These are phyloP conservation scores for Buphagus erythrorhynchus DNA, from an alignment of 2,797 vertebrate genomes.

Conservation along the genomic window DNA sequence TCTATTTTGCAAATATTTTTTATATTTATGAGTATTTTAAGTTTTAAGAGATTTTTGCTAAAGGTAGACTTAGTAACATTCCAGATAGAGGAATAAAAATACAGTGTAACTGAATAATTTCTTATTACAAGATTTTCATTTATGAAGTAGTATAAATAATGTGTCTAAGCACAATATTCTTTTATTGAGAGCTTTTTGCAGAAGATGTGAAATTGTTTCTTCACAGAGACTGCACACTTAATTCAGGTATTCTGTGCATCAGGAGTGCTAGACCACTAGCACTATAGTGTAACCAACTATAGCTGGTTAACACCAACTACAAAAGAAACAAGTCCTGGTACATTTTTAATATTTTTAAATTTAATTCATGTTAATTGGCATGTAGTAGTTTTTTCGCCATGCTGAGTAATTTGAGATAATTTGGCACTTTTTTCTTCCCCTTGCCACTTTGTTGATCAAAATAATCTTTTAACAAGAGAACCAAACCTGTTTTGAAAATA, in stretches of 20 bases:
- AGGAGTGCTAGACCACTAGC: background rate
- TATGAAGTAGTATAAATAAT: conserved; percentile 17
- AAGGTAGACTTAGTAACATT: conserved; percentile 37
- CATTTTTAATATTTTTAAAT: conserved; percentile 16
- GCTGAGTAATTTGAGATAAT: background rate
- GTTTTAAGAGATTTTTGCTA: conserved; percentile 56
- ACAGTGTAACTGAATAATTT: conserved; percentile 21
- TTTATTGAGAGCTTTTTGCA: conserved; percentile 33
- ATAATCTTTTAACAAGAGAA: background rate
- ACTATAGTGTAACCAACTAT: no score
- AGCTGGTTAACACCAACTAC: background rate
- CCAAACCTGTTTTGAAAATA: background rate
- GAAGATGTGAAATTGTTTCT: conserved; percentile 16
- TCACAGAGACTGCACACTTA: conserved; percentile 10
- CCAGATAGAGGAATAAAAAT: conserved; percentile 38
- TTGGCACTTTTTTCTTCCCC: background rate
- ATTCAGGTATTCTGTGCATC: conserved; percentile 13
- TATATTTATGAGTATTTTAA: conserved; percentile 66
- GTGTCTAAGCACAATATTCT: conserved; percentile 33
- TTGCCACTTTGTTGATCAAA: background rate
- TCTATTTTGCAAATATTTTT: conserved; percentile 71
- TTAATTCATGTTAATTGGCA: background rate
- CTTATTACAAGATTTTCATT: conserved; percentile 30
- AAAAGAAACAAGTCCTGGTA: background rate
- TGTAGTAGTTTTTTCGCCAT: background rate